Evolutionary conservation across 2,113 vertebrate species (phyloP).

Genomic region (Triplophysa dalaica): DNA sequence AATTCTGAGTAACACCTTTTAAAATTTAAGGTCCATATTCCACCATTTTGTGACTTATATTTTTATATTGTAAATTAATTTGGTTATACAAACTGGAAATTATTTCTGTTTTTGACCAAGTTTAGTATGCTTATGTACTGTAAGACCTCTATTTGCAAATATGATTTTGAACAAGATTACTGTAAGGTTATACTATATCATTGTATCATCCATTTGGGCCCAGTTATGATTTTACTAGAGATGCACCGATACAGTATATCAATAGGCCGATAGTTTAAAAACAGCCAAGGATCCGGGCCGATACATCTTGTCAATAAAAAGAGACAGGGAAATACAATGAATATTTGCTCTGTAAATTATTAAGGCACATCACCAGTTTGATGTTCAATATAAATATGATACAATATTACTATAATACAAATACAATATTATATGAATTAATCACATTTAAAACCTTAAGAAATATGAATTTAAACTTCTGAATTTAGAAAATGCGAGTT

Average conservation of each 20-base stretch:
- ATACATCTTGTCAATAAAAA: no score
- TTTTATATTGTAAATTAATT: not conserved
- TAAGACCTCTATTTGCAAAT: conserved; percentile 7
- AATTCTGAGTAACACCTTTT: not conserved
- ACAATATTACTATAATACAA: no score
- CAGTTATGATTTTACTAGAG: not conserved
- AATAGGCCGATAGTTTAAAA: no score
- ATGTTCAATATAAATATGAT: no score
- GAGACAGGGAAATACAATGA: no score
- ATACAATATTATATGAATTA: no score
- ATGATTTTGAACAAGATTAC: not conserved
- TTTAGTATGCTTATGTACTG: conserved; percentile 13
- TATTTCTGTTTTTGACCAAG: not conserved
- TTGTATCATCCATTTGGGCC: not conserved
- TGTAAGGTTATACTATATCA: conserved; percentile 9
- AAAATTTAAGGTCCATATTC: not conserved
- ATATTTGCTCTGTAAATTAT: no score
- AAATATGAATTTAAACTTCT: no score
- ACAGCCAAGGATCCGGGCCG: no score
- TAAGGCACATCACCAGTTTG: no score
- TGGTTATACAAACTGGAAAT: conserved; percentile 13
- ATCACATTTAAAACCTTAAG: no score
- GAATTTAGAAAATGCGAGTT: no score
- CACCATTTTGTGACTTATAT: not conserved
- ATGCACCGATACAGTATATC: not conserved